Evolutionary conservation across 2,113 vertebrate species (phyloP), one percentile per base, ranked within the genome.

Genomic region (Micromys minutus): DNA sequence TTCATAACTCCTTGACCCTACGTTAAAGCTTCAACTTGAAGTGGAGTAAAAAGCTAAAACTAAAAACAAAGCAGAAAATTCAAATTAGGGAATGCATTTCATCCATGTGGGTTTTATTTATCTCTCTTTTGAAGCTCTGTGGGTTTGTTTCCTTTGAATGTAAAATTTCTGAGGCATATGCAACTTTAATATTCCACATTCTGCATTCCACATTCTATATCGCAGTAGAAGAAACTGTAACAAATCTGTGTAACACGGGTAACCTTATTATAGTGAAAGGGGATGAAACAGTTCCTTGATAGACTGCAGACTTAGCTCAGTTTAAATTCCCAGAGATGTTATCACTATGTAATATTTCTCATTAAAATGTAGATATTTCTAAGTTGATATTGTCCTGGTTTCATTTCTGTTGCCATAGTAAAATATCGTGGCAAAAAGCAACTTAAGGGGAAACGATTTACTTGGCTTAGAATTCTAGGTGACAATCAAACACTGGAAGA

Each of bases 31-130:
- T 65, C 22, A 96, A 72, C 55, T 94, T 74, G 11, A 77, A 79
- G 77, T 52, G 50, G 26, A 74, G 7, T 87, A 42, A 97, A 47
- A 91, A 91, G 42, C 94, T 92, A 42, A 97, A 96, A 96, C 94
- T 34, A n/a, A 55, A 24, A 94, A 76, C 52, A 93, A 84, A 87
- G 77, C 96, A 83, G 50, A 96, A 98, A 97, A 97, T 72, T 65
- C 34, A 93, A 98, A 95, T 95, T 97, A 97, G 97, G 97, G 87
- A 92, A 93, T 96, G 83, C 77, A 50, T 96, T 97, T 96, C 97
- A 98, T 50, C 57, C 65, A 77, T 95, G 17, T 39, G 83, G 76
- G 81, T 42, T 94, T n/a, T 93, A 95, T 74, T 61, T 93, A 96
- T 47, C 87, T 97, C 94, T 75, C 76, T 76, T 97, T 93, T 67